Percentiles rank a stretch among this genome's conserved stretches.
phyloP scores from a whole-genome alignment of 2,888 invertebrate species.

The Sepioteuthis lessoniana region DNA sequence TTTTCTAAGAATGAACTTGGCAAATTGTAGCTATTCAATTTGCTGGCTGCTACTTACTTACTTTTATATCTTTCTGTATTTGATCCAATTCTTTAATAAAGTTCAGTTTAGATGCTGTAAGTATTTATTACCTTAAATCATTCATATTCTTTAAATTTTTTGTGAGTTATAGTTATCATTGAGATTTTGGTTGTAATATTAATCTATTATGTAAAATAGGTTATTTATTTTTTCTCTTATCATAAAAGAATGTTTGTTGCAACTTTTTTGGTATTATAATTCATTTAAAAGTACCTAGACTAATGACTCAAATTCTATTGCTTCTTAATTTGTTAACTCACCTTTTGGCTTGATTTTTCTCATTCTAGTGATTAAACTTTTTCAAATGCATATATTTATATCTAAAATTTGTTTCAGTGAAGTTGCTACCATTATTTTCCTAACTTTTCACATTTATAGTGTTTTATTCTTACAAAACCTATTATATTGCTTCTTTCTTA shows the following conservation, averaged over 20 bases:
- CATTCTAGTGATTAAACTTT: neutral
- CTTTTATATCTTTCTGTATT: neutral
- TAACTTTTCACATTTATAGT: neutral
- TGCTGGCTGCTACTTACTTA: neutral
- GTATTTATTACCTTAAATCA: neutral
- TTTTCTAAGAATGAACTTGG: constrained; percentile 34
- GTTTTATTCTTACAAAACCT: neutral
- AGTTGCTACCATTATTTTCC: too few relatives aligned
- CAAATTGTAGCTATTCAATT: neutral
- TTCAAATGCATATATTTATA: neutral
- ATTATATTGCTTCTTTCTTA: neutral
- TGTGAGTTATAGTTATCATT: neutral
- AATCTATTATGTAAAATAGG: neutral
- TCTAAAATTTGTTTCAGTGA: too few relatives aligned
- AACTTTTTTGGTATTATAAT: too few relatives aligned
- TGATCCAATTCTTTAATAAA: neutral
- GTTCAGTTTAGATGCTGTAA: too few relatives aligned
- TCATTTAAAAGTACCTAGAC: too few relatives aligned
- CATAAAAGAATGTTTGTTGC: neutral
- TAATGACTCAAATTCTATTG: too few relatives aligned
- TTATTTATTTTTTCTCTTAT: neutral
- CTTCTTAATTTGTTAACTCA: neutral
- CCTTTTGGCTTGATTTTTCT: neutral
- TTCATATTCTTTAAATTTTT: neutral
- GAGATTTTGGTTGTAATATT: neutral